Conservation (phyloP, 2,113 vertebrate genomes). For the Pycnonotus jocosus region DNA sequence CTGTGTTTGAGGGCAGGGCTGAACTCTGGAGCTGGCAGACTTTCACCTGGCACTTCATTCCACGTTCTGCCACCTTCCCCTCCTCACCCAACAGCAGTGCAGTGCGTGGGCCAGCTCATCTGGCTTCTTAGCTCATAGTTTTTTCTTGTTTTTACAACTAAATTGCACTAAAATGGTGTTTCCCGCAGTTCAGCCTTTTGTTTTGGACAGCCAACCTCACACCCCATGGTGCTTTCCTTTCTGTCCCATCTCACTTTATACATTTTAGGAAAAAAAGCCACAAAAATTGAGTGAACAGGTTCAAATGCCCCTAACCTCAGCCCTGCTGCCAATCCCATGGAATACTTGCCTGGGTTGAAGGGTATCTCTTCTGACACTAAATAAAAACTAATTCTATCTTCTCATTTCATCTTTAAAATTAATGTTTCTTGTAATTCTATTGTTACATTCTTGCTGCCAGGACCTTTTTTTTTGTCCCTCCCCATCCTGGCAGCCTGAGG, state of each 20-base stretch:
- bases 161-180: not conserved
- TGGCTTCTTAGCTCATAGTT: not conserved
- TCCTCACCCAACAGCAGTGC: not conserved
- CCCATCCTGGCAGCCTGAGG: not conserved
- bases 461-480: not conserved
- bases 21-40: not conserved
- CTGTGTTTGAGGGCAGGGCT: not conserved
- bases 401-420: not conserved
- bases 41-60: not conserved
- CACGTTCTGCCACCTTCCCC: not conserved
- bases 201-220: not conserved
- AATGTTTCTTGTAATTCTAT: not conserved
- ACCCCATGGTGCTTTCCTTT: fast-evolving
- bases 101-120: not conserved
- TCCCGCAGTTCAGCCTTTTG: not conserved
- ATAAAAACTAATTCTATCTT: not conserved
- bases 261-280: not conserved
- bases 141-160: not conserved
- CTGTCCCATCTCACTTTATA: not conserved
- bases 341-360: not conserved
- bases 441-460: not conserved
- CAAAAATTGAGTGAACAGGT: not conserved
- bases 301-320: not conserved
- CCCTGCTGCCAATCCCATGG: not conserved
- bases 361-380: not conserved